Evolutionary conservation across 2,888 invertebrate species (phyloP).

Genomic region (Carabus problematicus): DNA sequence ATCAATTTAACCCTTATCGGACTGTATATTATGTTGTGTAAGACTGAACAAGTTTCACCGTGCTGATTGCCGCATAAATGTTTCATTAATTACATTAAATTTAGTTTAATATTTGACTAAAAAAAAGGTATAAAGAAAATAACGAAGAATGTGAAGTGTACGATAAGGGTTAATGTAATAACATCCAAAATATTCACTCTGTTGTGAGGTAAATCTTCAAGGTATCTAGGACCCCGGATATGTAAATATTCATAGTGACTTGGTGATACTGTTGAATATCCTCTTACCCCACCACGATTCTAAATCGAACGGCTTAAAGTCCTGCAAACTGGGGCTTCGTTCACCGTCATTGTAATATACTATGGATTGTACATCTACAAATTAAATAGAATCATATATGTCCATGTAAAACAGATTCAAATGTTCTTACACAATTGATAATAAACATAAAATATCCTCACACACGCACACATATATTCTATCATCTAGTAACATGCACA

Average conservation of each 20-base stretch:
- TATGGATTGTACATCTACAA: slow-evolving; percentile 55
- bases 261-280: slow-evolving; percentile 84
- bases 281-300: slow-evolving; percentile 92
- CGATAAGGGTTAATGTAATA: too few relatives aligned
- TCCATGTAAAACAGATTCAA: background rate
- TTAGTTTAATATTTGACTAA: too few relatives aligned
- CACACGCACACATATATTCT: background rate
- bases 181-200: background rate
- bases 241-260: slow-evolving; percentile 60
- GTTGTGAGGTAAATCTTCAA: background rate
- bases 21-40: too few relatives aligned
- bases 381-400: slow-evolving; percentile 47
- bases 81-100: too few relatives aligned
- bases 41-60: too few relatives aligned
- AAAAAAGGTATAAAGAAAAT: too few relatives aligned
- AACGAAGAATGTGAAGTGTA: too few relatives aligned
- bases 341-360: slow-evolving; percentile 77
- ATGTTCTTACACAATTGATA: background rate
- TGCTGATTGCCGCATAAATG: too few relatives aligned
- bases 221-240: slow-evolving; percentile 13
- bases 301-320: slow-evolving; percentile 89
- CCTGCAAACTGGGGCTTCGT: slow-evolving; percentile 73
- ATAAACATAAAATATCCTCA: background rate
- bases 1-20: too few relatives aligned
- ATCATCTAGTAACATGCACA: background rate